Percentiles rank a stretch among this genome's conserved stretches.
These are phyloP conservation scores for Astyanax mexicanus DNA, from an alignment of 2,797 vertebrate species.

Conservation along the genomic window DNA sequence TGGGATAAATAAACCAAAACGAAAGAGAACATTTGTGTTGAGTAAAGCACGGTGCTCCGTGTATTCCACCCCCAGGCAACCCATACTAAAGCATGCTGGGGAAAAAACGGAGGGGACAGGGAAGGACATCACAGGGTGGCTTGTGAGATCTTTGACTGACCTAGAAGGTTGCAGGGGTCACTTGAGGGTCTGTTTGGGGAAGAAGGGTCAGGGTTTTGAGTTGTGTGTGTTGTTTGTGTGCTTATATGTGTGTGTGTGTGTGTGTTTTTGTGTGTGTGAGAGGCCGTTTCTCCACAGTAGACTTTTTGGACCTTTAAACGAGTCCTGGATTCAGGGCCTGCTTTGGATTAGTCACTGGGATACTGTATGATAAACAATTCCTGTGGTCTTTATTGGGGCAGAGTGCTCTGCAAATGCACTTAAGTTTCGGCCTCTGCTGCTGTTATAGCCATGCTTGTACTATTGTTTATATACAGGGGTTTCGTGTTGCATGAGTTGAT, in stretches of 20 bases:
- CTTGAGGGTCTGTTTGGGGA: not conserved
- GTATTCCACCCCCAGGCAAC: slow-evolving; percentile 63
- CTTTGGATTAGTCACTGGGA: slow-evolving; percentile 87
- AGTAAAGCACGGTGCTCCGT: slow-evolving; percentile 64
- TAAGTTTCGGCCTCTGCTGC: slow-evolving; percentile 6
- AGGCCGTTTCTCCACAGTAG: slow-evolving; percentile 17
- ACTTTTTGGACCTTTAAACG: slow-evolving; percentile 66
- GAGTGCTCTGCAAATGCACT: slow-evolving; percentile 61
- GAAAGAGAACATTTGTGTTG: slow-evolving; percentile 75
- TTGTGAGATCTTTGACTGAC: slow-evolving; percentile 47
- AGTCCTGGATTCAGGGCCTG: slow-evolving; percentile 82
- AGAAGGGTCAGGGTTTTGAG: slow-evolving; percentile 28
- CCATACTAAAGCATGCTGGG: not conserved
- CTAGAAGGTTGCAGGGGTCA: slow-evolving; percentile 25
- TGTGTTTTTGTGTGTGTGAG: slow-evolving; percentile 47
- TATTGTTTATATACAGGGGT: not conserved
- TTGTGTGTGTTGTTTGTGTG: slow-evolving; percentile 43
- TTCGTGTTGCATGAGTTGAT: not conserved
- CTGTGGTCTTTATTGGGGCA: slow-evolving; percentile 82
- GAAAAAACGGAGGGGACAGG: slow-evolving; percentile 43
- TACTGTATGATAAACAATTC: slow-evolving; percentile 88
- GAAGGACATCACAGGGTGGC: slow-evolving; percentile 64
- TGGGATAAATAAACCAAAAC: slow-evolving; percentile 70
- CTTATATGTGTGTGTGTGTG: no score
- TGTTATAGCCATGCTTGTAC: slow-evolving; percentile 1